These are phyloP conservation scores for Dolomedes plantarius DNA, from an alignment of 2,888 invertebrate genomes.

Conservation along the genomic window DNA sequence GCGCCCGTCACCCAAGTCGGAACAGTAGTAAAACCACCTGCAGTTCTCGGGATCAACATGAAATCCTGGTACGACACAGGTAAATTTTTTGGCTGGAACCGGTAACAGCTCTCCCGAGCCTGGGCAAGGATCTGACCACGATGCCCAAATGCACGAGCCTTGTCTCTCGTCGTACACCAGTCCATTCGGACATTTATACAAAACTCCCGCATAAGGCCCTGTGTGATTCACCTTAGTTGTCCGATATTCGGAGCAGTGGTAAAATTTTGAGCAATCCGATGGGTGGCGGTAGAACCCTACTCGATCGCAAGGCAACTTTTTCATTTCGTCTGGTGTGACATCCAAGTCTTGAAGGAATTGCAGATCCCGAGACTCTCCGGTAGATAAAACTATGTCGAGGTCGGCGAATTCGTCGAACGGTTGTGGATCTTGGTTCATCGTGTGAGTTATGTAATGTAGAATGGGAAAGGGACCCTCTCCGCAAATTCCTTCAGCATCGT, in stretches of 20 bases:
- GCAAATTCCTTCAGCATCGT: constrained; percentile 64
- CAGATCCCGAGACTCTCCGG: constrained; percentile 55
- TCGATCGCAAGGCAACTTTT: constrained; percentile 62
- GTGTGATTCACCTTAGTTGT: constrained; percentile 9
- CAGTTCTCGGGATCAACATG: constrained; percentile 89
- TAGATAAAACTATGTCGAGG: constrained; percentile 38
- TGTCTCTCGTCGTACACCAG: constrained; percentile 82
- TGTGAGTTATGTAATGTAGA: constrained; percentile 41
- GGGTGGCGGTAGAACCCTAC: constrained; percentile 73
- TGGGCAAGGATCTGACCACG: constrained; percentile 84
- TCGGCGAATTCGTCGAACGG: constrained; percentile 34
- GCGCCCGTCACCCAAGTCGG: constrained; percentile 77
- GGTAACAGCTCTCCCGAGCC: constrained; percentile 87
- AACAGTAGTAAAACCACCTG: constrained; percentile 89
- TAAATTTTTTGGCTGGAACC: constrained; percentile 82
- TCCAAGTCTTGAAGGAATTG: constrained; percentile 57
- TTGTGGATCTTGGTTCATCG: constrained; percentile 27
- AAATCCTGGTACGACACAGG: constrained; percentile 84
- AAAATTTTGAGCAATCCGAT: constrained; percentile 80
- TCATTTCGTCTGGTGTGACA: constrained; percentile 22
- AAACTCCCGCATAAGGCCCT: constrained; percentile 80
- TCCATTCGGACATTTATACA: constrained; percentile 87
- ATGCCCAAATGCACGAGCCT: constrained; percentile 85
- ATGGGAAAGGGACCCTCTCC: constrained; percentile 68
- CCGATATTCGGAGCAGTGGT: constrained; percentile 88